Conservation (phyloP, 2,888 invertebrate genomes). For the Sinotaia quadrata region DNA sequence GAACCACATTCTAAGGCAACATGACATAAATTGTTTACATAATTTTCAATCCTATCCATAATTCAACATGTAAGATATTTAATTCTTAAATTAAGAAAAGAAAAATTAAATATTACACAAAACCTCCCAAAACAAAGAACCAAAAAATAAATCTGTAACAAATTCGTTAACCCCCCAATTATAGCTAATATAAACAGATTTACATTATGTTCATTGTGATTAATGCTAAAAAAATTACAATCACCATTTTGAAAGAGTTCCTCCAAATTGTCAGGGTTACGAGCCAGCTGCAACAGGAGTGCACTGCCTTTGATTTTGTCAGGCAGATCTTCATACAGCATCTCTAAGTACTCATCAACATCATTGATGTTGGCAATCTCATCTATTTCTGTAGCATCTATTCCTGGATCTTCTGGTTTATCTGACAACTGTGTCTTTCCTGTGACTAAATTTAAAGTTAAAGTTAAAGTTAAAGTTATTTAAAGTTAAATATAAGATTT, state of each 20-base stretch:
- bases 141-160: too few relatives aligned
- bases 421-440: conserved; percentile 64
- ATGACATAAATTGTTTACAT: too few relatives aligned
- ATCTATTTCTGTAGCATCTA: conserved; percentile 68
- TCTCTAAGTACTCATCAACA: conserved; percentile 94
- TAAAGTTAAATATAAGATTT: too few relatives aligned
- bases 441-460: too few relatives aligned
- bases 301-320: conserved; percentile 93
- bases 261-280: conserved; percentile 94
- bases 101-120: too few relatives aligned
- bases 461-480: too few relatives aligned
- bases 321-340: conserved; percentile 89
- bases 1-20: too few relatives aligned
- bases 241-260: conserved; percentile 93
- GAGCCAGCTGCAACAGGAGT: conserved; percentile 89
- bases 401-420: conserved; percentile 63
- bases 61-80: too few relatives aligned
- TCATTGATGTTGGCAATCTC: conserved; percentile 83
- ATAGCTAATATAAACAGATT: not conserved
- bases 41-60: too few relatives aligned
- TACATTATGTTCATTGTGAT: not conserved
- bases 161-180: not conserved
- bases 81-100: too few relatives aligned
- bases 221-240: not conserved
- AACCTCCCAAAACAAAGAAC: too few relatives aligned